These are phyloP conservation scores for Mystacornis crossleyi DNA, from an alignment of 2,113 vertebrate species.

Conservation along the genomic window DNA sequence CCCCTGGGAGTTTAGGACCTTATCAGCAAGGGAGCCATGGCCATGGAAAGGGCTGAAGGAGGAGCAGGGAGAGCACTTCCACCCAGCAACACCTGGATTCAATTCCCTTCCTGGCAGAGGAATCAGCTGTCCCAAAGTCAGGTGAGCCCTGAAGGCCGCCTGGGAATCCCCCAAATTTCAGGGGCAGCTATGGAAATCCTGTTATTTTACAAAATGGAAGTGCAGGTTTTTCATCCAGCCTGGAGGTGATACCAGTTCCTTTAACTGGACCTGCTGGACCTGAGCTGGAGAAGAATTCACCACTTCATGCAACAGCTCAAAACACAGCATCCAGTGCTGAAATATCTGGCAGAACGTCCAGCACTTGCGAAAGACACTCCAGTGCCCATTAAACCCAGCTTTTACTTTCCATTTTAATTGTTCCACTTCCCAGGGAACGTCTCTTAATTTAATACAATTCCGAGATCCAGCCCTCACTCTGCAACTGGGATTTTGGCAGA, in stretches of 20 bases:
- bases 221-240: not conserved
- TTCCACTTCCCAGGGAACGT: not conserved
- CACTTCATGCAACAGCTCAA: not conserved
- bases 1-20: not conserved
- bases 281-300: not conserved
- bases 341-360: not conserved
- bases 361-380: accelerated
- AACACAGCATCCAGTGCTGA: not conserved
- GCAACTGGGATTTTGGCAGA: not conserved
- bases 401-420: not conserved
- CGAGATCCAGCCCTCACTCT: not conserved
- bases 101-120: not conserved
- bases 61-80: not conserved
- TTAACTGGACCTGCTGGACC: not conserved
- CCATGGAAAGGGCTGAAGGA: accelerated
- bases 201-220: not conserved
- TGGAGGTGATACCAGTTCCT: not conserved
- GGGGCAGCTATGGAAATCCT: not conserved
- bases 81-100: accelerated
- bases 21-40: not conserved
- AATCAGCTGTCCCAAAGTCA: not conserved
- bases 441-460: not conserved
- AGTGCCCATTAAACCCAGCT: not conserved
- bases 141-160: not conserved
- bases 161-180: not conserved